These are phyloP conservation scores for Archips xylosteana DNA, from an alignment of 2,888 invertebrate genomes.

Conservation along the genomic window DNA sequence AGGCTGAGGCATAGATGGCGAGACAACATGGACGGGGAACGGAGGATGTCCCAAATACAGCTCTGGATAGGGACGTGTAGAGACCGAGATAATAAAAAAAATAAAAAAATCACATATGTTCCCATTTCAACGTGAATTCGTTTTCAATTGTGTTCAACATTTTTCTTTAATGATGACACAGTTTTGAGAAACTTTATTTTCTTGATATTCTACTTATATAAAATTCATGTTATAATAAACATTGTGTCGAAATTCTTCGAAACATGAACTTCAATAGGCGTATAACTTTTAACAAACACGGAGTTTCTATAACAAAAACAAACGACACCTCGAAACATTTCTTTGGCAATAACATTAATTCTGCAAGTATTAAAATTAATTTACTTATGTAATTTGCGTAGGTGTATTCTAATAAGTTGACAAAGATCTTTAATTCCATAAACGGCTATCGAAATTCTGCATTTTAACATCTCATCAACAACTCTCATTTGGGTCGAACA, in stretches of 20 bases:
- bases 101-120: no score
- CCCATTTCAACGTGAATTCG: no score
- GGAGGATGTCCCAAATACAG: no score
- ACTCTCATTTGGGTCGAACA: neutral
- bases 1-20: no score
- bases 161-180: neutral
- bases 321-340: neutral
- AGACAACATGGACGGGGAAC: no score
- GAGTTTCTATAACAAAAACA: neutral
- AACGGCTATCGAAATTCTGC: conserved; percentile 24
- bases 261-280: neutral
- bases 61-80: no score
- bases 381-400: conserved; percentile 28
- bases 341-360: conserved; percentile 16
- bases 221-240: neutral
- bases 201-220: neutral
- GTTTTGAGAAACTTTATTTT: neutral
- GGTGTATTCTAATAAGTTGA: conserved; percentile 31
- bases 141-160: no score
- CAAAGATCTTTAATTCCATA: conserved; percentile 22
- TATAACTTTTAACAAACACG: neutral
- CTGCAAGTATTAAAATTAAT: conserved; percentile 8
- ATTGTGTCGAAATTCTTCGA: neutral
- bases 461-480: conserved; percentile 20
- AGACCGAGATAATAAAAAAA: no score